Conservation (phyloP, 2,797 vertebrate genomes). For the Alouatta caraya region DNA sequence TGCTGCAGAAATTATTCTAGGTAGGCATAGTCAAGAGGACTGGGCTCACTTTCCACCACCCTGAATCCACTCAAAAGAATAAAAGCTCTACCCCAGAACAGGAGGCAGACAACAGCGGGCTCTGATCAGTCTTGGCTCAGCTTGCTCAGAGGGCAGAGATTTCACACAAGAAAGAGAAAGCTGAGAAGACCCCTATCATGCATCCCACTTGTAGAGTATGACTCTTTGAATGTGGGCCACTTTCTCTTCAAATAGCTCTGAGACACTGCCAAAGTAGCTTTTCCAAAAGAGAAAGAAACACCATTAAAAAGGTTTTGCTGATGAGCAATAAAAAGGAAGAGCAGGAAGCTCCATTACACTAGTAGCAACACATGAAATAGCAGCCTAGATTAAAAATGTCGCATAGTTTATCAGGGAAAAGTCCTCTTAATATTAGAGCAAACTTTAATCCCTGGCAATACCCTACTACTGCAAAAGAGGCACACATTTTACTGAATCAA, state of each 20-base stretch:
- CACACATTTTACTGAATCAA: background rate
- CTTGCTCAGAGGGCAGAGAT: background rate
- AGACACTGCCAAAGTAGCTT: background rate
- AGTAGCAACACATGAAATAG: background rate
- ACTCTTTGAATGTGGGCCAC: background rate
- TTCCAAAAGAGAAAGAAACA: background rate
- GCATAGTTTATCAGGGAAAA: background rate
- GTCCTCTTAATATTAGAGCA: too few relatives aligned
- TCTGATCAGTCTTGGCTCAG: background rate
- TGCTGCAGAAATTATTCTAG: background rate
- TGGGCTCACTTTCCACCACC: too few relatives aligned
- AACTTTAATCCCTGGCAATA: background rate
- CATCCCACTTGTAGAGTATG: background rate
- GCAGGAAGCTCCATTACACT: background rate
- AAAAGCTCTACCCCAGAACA: too few relatives aligned
- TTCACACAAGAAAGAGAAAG: background rate
- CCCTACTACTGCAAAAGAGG: background rate
- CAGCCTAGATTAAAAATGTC: background rate
- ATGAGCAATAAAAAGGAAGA: background rate
- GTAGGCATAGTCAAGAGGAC: background rate
- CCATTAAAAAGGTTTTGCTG: background rate
- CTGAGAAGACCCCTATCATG: too few relatives aligned
- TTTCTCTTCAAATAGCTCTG: background rate
- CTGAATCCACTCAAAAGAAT: accelerated
- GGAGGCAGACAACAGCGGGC: background rate